Base-by-base conservation (phyloP, 2,797 vertebrate genomes). In the Myoxocephalus aenaeus region DNA sequence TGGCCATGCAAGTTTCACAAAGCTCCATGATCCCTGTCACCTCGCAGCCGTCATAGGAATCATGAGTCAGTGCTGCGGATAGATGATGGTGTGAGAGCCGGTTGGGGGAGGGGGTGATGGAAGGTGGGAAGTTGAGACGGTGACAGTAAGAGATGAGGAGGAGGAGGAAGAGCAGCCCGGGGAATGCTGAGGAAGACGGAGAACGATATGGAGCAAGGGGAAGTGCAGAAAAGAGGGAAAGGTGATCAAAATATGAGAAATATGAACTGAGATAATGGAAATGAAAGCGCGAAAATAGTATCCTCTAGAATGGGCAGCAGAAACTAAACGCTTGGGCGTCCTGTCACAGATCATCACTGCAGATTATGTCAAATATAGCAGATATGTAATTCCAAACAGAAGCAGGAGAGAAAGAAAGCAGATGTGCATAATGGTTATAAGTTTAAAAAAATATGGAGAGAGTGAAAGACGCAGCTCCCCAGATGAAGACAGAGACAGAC, bases 1-100 rank as follows among this genome's bases (percentile, higher is more conserved):
- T 90, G 89, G 93, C 89, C 86, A 86, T 82, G 92, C 87, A 88
- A 89, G 86, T 92, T 91, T 87, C 84, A 89, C 89, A 91, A 85
- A 92, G 86, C 90, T 84, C 79, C 67, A 70, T 85, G 91, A 93
- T 92, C 90, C 86, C 85, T 75, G 75, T 82, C 86, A 88, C 92
- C 91, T 89, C 75, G 68, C 62, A 68, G 87, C 73, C 87, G 91
- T 76, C 85, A 57, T 68, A 86, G 89, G 88, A 89, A 84, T 89
- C 81, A 44, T 81, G 89, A 95, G 90, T 87, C 80, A 81, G 82
- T 65, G 83, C 83, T 72, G 82, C 76, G 82, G 90, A 87, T 76
- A 80, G 84, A 77, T 66, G 89, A 67, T 5, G 50, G 76, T 10
- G 75, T 81, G 67, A 65, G 70, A 75, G 83, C 65, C 61, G 79